Percentiles rank a stretch among this genome's conserved stretches.
Conservation (phyloP, 2,113 vertebrate genomes). For the Equus przewalskii region DNA sequence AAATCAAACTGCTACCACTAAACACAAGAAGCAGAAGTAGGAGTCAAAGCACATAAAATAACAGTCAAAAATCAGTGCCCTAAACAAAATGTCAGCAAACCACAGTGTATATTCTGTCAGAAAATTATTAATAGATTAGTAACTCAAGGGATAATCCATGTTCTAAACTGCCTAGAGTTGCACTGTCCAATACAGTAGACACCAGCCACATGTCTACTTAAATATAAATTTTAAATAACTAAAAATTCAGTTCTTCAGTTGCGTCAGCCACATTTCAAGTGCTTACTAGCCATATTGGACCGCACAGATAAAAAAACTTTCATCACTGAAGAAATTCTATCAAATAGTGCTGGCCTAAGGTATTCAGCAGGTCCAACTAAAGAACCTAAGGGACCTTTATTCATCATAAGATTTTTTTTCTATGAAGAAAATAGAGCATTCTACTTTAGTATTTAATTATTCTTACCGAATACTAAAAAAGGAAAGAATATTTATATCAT, state of each 20-base stretch:
- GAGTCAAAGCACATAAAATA: conserved; percentile 8
- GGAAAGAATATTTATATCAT: conserved; percentile 4
- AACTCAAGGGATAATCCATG: conserved; percentile 4
- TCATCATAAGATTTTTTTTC: background rate
- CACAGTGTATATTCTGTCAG: background rate
- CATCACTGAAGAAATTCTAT: conserved; percentile 9
- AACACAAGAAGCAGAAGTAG: background rate
- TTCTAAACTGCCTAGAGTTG: conserved; percentile 18
- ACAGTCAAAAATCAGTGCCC: conserved; percentile 3
- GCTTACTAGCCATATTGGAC: background rate
- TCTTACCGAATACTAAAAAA: conserved; percentile 25
- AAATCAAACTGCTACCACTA: background rate
- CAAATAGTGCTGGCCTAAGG: background rate
- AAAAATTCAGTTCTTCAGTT: background rate
- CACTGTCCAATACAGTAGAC: background rate
- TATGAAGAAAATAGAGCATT: background rate
- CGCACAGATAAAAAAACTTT: background rate
- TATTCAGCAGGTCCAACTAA: background rate
- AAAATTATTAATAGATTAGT: conserved; percentile 20
- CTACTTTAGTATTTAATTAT: conserved; percentile 2
- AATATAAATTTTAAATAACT: conserved; percentile 56
- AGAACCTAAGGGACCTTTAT: background rate
- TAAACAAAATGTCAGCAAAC: conserved; percentile 40
- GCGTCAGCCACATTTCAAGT: background rate
- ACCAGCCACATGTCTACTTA: conserved; percentile 32